Conservation (phyloP, 2,888 invertebrate genomes). For the Acanthosepion lycidas region DNA sequence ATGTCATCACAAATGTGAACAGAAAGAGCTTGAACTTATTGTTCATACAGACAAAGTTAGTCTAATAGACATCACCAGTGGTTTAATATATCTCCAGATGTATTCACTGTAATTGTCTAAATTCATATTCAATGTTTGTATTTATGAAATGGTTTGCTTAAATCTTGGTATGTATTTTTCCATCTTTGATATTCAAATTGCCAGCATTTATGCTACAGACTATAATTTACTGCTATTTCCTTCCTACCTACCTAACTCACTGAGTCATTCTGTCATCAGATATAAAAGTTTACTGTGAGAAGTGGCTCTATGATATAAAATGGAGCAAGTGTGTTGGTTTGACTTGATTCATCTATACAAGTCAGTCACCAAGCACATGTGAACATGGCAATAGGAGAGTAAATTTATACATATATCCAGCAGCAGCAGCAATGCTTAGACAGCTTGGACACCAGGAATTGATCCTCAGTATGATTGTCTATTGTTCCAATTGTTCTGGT, state of each 20-base stretch:
- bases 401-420: too few relatives aligned
- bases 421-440: too few relatives aligned
- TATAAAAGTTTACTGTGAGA: background rate
- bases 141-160: background rate
- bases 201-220: background rate
- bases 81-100: background rate
- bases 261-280: background rate
- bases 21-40: too few relatives aligned
- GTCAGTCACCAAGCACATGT: background rate
- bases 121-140: background rate
- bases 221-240: background rate
- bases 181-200: background rate
- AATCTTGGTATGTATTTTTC: background rate
- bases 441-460: too few relatives aligned
- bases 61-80: too few relatives aligned
- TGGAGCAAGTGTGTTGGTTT: conserved; percentile 4
- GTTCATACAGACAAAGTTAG: too few relatives aligned
- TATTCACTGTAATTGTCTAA: background rate
- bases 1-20: too few relatives aligned
- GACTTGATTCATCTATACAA: background rate
- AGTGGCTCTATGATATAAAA: background rate
- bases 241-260: background rate
- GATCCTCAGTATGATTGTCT: too few relatives aligned
- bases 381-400: background rate
- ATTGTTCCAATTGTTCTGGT: too few relatives aligned